Percentiles rank a stretch among this genome's conserved stretches.
Evolutionary conservation across 2,113 vertebrate genomes (phyloP).

Genomic region (Sterrhoptilus dennistouni): DNA sequence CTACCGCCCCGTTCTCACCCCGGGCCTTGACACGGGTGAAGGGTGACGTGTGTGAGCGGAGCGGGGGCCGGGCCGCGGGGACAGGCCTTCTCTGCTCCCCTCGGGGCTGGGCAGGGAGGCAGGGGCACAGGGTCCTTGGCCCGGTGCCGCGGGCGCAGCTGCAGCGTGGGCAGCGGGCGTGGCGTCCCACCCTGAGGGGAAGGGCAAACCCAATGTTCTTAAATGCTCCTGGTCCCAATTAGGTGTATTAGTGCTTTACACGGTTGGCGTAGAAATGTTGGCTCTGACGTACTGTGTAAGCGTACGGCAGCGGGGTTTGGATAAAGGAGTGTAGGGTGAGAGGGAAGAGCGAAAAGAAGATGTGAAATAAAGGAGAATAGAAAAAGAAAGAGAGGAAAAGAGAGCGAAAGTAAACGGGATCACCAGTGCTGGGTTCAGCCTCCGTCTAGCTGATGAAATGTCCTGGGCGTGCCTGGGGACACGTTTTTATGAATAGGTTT

Average conservation of each 20-base stretch:
- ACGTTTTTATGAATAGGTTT: neutral
- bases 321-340: too few species aligned
- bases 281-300: rapidly evolving
- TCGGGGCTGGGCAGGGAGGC: neutral
- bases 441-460: too few species aligned
- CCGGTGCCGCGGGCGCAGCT: neutral
- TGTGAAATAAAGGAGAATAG: neutral
- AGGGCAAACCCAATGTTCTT: rapidly evolving
- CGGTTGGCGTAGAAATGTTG: rapidly evolving
- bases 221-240: neutral
- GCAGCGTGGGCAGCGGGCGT: neutral
- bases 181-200: neutral
- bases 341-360: neutral
- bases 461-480: too few species aligned
- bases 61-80: neutral
- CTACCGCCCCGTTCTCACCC: rapidly evolving
- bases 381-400: neutral
- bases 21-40: rapidly evolving
- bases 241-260: rapidly evolving
- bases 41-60: neutral
- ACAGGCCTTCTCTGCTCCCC: neutral
- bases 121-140: rapidly evolving
- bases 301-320: neutral
- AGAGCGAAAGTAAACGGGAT: neutral
- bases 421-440: neutral